These are phyloP conservation scores for Periparus ater DNA, from an alignment of 2,797 vertebrate genomes.

Conservation along the genomic window DNA sequence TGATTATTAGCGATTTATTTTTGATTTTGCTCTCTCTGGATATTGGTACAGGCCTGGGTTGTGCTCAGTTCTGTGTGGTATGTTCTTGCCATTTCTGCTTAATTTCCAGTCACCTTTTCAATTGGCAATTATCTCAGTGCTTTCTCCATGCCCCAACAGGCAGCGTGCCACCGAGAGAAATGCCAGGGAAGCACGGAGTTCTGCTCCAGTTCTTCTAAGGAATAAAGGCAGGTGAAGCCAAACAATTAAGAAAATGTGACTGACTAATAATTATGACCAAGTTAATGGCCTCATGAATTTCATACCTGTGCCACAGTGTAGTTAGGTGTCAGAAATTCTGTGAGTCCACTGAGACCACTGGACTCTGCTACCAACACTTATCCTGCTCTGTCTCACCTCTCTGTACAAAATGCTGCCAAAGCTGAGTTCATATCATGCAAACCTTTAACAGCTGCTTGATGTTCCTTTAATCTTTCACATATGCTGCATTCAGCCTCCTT, in stretches of 20 bases:
- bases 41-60: neutral
- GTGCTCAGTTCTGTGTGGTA: neutral
- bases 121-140: neutral
- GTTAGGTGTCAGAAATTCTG: neutral
- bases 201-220: neutral
- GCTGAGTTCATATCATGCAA: conserved; percentile 1
- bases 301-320: neutral
- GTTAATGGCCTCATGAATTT: neutral
- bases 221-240: neutral
- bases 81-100: neutral
- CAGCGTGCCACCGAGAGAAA: neutral
- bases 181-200: neutral
- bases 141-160: neutral
- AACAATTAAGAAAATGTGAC: neutral
- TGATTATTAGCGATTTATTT: neutral
- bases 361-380: neutral
- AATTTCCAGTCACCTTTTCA: neutral
- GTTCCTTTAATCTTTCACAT: conserved; percentile 55
- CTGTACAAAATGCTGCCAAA: conserved; percentile 13
- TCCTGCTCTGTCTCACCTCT: neutral
- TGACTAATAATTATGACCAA: neutral
- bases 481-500: neutral
- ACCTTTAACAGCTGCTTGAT: conserved; percentile 26
- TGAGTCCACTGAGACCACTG: neutral
- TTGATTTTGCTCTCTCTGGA: neutral